Conservation (phyloP, 2,113 vertebrate genomes). For the Neopipo cinnamomea region DNA sequence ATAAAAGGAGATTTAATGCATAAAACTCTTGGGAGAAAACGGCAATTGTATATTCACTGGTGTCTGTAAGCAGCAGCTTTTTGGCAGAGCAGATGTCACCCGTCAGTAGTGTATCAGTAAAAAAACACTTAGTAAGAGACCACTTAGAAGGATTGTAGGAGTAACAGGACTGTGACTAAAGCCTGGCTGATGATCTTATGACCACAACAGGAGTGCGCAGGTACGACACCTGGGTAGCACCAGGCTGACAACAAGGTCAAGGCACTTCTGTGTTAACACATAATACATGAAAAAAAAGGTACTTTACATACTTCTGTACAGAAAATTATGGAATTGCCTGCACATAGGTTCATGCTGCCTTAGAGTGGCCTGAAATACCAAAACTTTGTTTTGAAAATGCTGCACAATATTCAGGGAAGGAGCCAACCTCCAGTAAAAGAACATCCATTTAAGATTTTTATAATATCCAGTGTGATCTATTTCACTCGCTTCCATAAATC, state of each 20-base stretch:
- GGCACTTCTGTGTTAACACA: background rate
- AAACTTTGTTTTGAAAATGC: background rate
- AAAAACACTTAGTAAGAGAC: background rate
- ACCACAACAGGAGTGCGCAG: background rate
- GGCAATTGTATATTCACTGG: background rate
- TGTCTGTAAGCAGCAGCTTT: background rate
- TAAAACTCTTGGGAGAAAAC: background rate
- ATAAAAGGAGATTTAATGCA: background rate
- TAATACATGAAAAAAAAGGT: background rate
- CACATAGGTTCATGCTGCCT: background rate
- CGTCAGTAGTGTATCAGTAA: background rate
- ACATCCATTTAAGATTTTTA: background rate
- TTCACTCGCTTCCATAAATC: background rate
- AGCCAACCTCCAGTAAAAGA: background rate
- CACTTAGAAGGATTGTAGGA: background rate
- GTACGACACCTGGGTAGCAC: background rate
- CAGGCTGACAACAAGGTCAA: background rate
- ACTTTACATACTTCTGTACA: background rate
- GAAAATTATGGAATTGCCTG: background rate
- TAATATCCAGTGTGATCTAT: background rate
- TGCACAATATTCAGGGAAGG: background rate
- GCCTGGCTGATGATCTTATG: background rate
- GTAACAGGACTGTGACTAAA: background rate
- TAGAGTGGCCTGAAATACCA: background rate
- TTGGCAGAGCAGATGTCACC: background rate